phyloP scores from a whole-genome alignment of 1,140 invertebrate genomes.

The Atta colombica region DNA sequence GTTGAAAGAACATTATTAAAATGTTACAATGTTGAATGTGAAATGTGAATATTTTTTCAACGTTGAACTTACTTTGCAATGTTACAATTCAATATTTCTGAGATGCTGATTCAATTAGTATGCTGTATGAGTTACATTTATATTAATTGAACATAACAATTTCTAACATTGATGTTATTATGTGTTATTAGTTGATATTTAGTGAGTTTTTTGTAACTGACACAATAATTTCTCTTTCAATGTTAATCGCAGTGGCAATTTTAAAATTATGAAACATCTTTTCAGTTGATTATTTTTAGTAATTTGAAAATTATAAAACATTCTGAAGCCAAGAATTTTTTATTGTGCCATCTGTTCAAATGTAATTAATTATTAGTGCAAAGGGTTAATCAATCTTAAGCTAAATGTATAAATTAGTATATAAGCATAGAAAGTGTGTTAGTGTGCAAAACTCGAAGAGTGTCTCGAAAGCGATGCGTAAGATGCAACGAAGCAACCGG shows the following conservation, averaged over 20 bases:
- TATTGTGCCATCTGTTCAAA: not conserved
- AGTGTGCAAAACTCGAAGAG: slow-evolving; percentile 19
- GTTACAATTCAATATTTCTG: no score
- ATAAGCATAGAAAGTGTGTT: slow-evolving; percentile 38
- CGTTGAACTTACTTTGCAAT: no score
- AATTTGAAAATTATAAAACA: not conserved
- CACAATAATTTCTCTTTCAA: not conserved
- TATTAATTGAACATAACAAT: no score
- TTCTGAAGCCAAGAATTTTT: not conserved
- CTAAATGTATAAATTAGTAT: slow-evolving; percentile 54
- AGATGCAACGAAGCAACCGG: slow-evolving; percentile 27
- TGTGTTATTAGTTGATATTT: no score
- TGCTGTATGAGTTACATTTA: no score
- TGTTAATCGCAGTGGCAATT: not conserved
- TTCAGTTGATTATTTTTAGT: no score
- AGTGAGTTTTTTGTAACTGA: not conserved
- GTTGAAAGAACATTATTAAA: no score
- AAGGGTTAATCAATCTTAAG: slow-evolving; percentile 7
- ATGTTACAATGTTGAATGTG: no score
- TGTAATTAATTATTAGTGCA: slow-evolving; percentile 3
- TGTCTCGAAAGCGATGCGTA: slow-evolving; percentile 4
- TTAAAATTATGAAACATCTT: not conserved
- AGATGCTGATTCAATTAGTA: no score
- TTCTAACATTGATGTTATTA: no score
- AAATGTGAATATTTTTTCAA: no score